Evolutionary conservation across 2,113 vertebrate genomes (phyloP).

Genomic region (Phodopus roborovskii): DNA sequence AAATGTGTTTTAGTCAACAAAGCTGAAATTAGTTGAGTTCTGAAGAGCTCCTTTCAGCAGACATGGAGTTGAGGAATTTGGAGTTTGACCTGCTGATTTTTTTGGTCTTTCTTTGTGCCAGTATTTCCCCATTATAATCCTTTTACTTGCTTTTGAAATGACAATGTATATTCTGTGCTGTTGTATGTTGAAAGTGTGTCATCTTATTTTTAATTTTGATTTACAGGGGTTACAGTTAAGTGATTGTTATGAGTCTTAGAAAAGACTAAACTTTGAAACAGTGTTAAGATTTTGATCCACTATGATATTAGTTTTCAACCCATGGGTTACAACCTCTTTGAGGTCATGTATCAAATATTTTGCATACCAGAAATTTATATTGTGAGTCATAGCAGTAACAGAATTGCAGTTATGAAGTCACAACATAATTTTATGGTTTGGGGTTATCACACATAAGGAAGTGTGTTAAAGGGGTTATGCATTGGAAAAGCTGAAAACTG

Average conservation of each 20-base stretch:
- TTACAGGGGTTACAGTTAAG: background rate
- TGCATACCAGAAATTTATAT: background rate
- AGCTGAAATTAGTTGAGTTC: background rate
- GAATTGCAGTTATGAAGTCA: background rate
- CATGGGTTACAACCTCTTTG: too few relatives aligned
- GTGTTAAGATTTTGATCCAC: too few relatives aligned
- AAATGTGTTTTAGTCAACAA: background rate
- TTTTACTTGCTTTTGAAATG: background rate
- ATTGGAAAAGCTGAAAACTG: background rate
- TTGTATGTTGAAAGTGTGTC: background rate
- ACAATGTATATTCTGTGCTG: background rate
- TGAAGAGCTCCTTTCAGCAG: background rate
- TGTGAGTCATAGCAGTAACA: background rate
- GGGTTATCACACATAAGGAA: background rate
- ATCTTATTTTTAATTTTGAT: background rate
- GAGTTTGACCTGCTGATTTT: background rate
- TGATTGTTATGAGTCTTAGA: background rate
- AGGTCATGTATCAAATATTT: too few relatives aligned
- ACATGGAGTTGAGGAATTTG: background rate
- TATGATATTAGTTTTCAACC: background rate
- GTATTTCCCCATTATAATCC: background rate
- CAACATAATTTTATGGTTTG: background rate
- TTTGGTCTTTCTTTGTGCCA: background rate
- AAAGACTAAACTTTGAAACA: background rate
- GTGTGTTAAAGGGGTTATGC: background rate